A percentile compares a stretch with the other conserved stretches of the same genome.
Conservation (phyloP, 2,113 vertebrate genomes). For the Leucosticte australis region DNA sequence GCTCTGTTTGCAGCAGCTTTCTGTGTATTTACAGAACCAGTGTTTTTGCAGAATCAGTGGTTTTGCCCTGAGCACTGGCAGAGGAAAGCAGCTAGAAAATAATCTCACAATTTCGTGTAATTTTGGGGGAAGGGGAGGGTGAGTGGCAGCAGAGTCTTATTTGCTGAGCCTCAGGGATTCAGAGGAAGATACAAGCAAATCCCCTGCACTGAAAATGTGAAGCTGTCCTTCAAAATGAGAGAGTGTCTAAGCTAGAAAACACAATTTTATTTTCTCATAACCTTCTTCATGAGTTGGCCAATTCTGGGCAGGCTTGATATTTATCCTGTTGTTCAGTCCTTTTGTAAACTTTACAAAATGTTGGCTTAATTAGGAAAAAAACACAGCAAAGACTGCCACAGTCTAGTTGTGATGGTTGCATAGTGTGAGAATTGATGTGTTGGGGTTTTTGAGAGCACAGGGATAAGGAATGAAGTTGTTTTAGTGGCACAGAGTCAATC, state of each 20-base stretch:
- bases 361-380: not conserved
- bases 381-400: not conserved
- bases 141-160: not conserved
- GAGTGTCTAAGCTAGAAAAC: not conserved
- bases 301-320: not conserved
- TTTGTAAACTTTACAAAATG: not conserved
- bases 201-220: not conserved
- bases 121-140: not conserved
- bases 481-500: not conserved
- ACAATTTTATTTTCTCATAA: not conserved
- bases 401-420: not conserved
- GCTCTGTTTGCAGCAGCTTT: not conserved
- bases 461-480: not conserved
- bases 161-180: not conserved
- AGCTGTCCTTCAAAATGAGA: not conserved
- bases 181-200: not conserved
- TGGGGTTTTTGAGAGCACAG: not conserved
- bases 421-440: fast-evolving
- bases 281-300: not conserved
- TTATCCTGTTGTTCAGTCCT: not conserved
- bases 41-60: not conserved
- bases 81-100: not conserved
- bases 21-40: not conserved
- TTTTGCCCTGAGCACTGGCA: not conserved
- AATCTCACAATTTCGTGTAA: not conserved